Evolutionary conservation across 1,140 invertebrate species (phyloP).

Genomic region (Phymastichus coffea): DNA sequence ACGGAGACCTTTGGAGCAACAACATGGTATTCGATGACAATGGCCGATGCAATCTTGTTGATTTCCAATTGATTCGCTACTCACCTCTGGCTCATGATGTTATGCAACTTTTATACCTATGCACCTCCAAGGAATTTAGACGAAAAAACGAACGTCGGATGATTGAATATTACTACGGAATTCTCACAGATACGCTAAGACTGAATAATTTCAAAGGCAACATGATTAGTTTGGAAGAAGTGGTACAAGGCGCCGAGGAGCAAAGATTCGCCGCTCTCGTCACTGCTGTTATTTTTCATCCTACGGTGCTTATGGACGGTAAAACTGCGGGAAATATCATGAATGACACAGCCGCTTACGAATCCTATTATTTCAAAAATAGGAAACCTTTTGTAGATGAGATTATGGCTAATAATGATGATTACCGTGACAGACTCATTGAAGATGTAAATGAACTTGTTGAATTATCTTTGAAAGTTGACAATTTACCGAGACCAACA

Average conservation of each 20-base stretch:
- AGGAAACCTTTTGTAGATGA: slow-evolving; percentile 33
- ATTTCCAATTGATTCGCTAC: slow-evolving; percentile 60
- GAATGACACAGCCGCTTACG: slow-evolving; percentile 34
- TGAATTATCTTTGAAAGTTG: slow-evolving; percentile 37
- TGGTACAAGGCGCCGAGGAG: slow-evolving; percentile 42
- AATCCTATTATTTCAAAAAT: slow-evolving; percentile 36
- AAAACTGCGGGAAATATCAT: slow-evolving; percentile 30
- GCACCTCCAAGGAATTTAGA: slow-evolving; percentile 41
- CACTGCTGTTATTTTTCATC: slow-evolving; percentile 41
- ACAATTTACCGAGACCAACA: slow-evolving; percentile 32
- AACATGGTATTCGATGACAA: slow-evolving; percentile 60
- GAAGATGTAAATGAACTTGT: slow-evolving; percentile 44
- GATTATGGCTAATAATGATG: slow-evolving; percentile 35
- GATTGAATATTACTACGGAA: slow-evolving; percentile 45
- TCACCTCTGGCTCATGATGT: slow-evolving; percentile 49
- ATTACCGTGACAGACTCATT: slow-evolving; percentile 38
- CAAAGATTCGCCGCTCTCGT: slow-evolving; percentile 41
- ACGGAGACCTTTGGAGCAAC: slow-evolving; percentile 64
- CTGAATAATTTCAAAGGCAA: slow-evolving; percentile 7
- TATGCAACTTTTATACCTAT: slow-evolving; percentile 41
- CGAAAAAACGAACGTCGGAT: slow-evolving; percentile 35
- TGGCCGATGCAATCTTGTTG: slow-evolving; percentile 58
- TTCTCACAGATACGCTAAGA: slow-evolving; percentile 29
- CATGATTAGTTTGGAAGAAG: slow-evolving; percentile 38
- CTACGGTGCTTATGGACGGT: slow-evolving; percentile 42